Conservation (phyloP, 30 jellyfish, hydroid and myxozoan genomes). For the Aurelia aurita complex sp. Pacific region DNA sequence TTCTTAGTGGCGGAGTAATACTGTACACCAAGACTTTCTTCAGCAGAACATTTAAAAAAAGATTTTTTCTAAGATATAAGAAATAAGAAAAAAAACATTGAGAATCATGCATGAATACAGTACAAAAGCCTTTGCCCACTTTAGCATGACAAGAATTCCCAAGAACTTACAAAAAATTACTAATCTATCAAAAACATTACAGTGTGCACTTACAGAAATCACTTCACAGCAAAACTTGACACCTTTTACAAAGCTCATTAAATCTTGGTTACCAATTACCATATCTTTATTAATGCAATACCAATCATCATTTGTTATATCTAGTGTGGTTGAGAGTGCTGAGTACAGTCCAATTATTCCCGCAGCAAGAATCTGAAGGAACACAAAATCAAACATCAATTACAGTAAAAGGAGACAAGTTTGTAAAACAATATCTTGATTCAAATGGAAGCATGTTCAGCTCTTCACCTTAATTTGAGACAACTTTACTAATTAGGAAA, state of each 20-base stretch:
- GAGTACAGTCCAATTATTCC: constrained; percentile 92
- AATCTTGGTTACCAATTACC: constrained; percentile 52
- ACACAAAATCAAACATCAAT: not conserved
- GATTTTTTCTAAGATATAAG: too few species aligned
- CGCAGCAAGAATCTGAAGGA: constrained; percentile 86
- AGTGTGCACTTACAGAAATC: constrained; percentile 33
- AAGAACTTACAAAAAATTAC: too few species aligned
- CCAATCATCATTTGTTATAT: constrained; percentile 83
- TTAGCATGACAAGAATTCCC: too few species aligned
- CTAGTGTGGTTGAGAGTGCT: constrained; percentile 84
- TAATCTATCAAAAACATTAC: too few species aligned
- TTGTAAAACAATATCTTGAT: not conserved
- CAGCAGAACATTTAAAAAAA: too few species aligned
- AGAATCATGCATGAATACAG: too few species aligned
- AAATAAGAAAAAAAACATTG: too few species aligned
- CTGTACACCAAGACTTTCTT: too few species aligned
- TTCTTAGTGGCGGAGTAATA: too few species aligned
- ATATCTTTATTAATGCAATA: constrained; percentile 62
- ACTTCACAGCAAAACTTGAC: constrained; percentile 83
- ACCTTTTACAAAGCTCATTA: constrained; percentile 68
- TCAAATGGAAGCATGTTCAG: not conserved
- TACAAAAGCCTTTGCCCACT: too few species aligned
- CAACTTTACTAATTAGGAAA: too few species aligned
- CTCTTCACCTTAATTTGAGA: too few species aligned
- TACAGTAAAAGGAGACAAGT: not conserved